These are phyloP conservation scores for Epinotia nisella DNA, from an alignment of 2,888 invertebrate genomes.

Conservation along the genomic window DNA sequence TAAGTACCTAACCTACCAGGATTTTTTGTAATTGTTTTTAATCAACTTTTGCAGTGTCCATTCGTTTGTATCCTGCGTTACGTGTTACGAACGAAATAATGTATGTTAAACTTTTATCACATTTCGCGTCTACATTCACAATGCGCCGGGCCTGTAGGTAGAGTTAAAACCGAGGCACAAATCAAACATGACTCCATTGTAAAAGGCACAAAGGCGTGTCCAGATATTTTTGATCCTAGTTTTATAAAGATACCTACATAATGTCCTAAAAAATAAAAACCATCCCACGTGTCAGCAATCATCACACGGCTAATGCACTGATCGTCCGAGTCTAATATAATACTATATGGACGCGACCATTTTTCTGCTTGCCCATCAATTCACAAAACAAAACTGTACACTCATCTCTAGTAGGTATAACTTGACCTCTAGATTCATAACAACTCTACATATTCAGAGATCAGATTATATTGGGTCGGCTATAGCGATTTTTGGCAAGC, in stretches of 20 bases:
- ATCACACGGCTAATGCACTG: constrained; percentile 51
- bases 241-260: background rate
- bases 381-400: background rate
- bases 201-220: too few relatives aligned
- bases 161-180: too few relatives aligned
- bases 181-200: too few relatives aligned
- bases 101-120: too few relatives aligned
- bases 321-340: constrained; percentile 55
- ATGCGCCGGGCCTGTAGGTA: too few relatives aligned
- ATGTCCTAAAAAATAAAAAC: constrained; percentile 39
- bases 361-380: background rate
- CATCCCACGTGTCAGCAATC: constrained; percentile 58
- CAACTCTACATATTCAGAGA: background rate
- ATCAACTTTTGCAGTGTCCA: too few relatives aligned
- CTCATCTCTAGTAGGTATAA: background rate
- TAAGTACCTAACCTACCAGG: too few relatives aligned
- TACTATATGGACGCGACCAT: constrained; percentile 1
- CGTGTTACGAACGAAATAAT: too few relatives aligned
- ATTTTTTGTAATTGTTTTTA: too few relatives aligned
- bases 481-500: background rate
- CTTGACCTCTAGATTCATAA: background rate
- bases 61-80: too few relatives aligned
- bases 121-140: too few relatives aligned
- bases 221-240: background rate
- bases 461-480: background rate